Evolutionary conservation across 1,140 invertebrate genomes (phyloP), one percentile per base, ranked within the genome.

Genomic region (Drosophila sturtevanti): DNA sequence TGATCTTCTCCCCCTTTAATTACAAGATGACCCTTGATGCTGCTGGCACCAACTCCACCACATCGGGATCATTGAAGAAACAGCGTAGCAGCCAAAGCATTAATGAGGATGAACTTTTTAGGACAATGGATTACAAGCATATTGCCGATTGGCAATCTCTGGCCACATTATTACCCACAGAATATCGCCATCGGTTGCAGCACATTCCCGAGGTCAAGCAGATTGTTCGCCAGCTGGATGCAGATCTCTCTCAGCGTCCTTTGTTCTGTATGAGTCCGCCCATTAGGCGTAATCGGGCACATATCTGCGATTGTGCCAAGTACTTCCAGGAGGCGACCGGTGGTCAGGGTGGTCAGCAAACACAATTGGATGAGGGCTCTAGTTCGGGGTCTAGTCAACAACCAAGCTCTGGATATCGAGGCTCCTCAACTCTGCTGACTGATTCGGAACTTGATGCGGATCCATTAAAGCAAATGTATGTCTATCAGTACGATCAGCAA

Each of bases 61-160:
- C 69, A 11, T 41, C 68, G 0, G 72, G 58, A 16, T 77, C 77
- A 0, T 51, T 89, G 11, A 90, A 87, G 62, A 90, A 91, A 52
- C 70, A 90, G 18, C 93, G 96, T 77, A 96, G 96, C n/a, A 97
- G 96, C 21, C 97, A 96, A 82, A 96, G 72, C 55, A 67, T 63
- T 5, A 81, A 95, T 73, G 97, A 98, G 87, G 93, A 97, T 35
- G 97, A 98, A 91, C 93, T 94, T 22, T 91, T 98, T 12, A 95
- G 95, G 77, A 95, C 95, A 77, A 95, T 95, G 89, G 96, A 96
- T 66, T 95, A 98, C 68, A 94, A 94, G 21, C 96, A 98, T 81
- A 95, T 98, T 9, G 94, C 95, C 81, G 97, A 98, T 89, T 98
- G 97, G 97, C 96, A 98, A 85, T 98, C 97, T 0, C 92, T 98